A percentile compares a stretch with the other conserved stretches of the same genome.
phyloP scores from a whole-genome alignment of 64 coral and sea anemone genomes.

The Dendronephthya gigantea region DNA sequence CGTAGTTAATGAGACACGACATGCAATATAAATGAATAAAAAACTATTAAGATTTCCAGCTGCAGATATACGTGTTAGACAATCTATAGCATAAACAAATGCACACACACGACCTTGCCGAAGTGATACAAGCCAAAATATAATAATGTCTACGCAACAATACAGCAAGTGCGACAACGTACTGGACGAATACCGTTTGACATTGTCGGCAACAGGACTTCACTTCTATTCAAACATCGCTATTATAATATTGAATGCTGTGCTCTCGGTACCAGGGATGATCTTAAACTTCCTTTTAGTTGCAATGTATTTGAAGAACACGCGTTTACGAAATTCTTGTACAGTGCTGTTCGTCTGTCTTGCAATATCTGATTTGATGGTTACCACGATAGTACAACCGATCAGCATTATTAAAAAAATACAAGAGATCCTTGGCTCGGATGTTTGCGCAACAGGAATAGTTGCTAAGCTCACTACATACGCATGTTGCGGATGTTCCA shows the following conservation, averaged over 20 bases:
- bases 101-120: not conserved
- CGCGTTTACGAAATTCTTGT: not conserved
- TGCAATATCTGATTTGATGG: not conserved
- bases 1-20: too few species aligned
- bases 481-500: not conserved
- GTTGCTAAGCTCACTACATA: not conserved
- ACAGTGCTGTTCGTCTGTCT: not conserved
- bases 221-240: not conserved
- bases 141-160: not conserved
- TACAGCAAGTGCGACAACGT: not conserved
- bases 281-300: not conserved
- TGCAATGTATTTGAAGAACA: not conserved
- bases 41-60: too few species aligned
- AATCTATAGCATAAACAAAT: too few species aligned
- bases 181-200: not conserved
- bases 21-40: too few species aligned
- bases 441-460: not conserved
- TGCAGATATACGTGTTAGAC: too few species aligned
- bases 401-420: not conserved
- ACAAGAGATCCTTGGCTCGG: not conserved
- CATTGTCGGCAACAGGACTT: not conserved
- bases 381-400: not conserved
- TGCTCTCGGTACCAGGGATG: not conserved
- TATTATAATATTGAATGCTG: not conserved
- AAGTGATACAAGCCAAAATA: not conserved